Evolutionary conservation across 2,797 vertebrate species (phyloP).

Genomic region (Dicrostonyx torquatus): DNA sequence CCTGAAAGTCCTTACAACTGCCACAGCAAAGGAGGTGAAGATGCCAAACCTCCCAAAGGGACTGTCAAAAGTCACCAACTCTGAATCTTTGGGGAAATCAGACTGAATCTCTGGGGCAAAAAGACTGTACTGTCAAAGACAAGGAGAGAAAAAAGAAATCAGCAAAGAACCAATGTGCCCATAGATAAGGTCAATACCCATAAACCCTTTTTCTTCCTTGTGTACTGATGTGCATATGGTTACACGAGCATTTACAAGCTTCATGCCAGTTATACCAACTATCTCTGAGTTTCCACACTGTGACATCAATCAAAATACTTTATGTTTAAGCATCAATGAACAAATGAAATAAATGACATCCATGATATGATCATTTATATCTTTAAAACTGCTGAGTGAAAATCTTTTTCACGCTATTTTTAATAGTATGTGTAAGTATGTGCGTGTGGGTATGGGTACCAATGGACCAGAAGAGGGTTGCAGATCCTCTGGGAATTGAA

Average conservation of each 20-base stretch:
- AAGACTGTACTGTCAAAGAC: slow-evolving; percentile 82
- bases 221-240: background rate
- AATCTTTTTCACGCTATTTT: background rate
- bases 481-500: background rate
- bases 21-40: slow-evolving; percentile 85
- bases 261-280: background rate
- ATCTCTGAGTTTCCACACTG: background rate
- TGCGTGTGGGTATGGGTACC: too few relatives aligned
- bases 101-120: slow-evolving; percentile 84
- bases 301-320: background rate
- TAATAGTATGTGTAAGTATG: background rate
- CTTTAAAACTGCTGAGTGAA: background rate
- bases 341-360: background rate
- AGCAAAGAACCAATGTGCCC: background rate
- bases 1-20: slow-evolving; percentile 78
- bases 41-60: slow-evolving; percentile 86
- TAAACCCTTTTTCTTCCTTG: background rate
- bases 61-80: slow-evolving; percentile 83
- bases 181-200: background rate
- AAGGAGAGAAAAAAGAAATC: slow-evolving; percentile 42
- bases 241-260: background rate
- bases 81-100: slow-evolving; percentile 81
- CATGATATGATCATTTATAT: background rate
- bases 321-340: background rate
- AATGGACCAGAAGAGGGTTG: background rate